Conservation (phyloP, 2,888 invertebrate genomes). For the Nymphalis polychloros region DNA sequence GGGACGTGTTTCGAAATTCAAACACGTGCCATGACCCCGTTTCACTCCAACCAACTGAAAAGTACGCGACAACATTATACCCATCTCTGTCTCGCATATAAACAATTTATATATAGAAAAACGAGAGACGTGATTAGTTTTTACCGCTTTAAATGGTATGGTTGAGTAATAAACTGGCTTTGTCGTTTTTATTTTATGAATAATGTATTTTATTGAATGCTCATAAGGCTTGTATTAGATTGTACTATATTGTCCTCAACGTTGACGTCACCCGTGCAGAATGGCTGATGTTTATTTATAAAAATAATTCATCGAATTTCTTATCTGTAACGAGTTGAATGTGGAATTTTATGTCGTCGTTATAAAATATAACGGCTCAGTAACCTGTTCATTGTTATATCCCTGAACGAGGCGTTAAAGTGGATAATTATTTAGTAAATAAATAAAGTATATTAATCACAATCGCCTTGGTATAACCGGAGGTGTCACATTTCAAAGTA, state of each 20-base stretch:
- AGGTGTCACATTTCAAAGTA: too few species aligned
- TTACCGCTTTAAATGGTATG: slow-evolving; percentile 42
- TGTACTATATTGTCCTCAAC: slow-evolving; percentile 19
- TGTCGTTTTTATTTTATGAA: slow-evolving; percentile 45
- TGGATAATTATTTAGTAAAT: neutral
- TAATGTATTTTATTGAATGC: slow-evolving; percentile 44
- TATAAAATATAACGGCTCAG: slow-evolving; percentile 23
- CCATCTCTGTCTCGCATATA: slow-evolving; percentile 59
- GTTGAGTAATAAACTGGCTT: slow-evolving; percentile 60
- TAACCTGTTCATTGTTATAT: slow-evolving; percentile 18
- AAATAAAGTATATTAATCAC: neutral
- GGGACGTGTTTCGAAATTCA: slow-evolving; percentile 78
- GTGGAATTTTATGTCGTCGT: slow-evolving; percentile 22
- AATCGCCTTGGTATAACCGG: neutral
- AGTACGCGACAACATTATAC: slow-evolving; percentile 49
- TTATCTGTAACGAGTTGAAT: slow-evolving; percentile 45
- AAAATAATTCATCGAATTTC: slow-evolving; percentile 54
- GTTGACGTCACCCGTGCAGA: slow-evolving; percentile 54
- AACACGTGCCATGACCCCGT: slow-evolving; percentile 78
- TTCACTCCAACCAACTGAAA: slow-evolving; percentile 52
- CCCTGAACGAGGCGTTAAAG: neutral
- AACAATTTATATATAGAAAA: slow-evolving; percentile 47
- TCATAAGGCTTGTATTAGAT: slow-evolving; percentile 44
- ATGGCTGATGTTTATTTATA: slow-evolving; percentile 57
- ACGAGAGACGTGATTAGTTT: slow-evolving; percentile 51